Percentiles rank a stretch among this genome's conserved stretches.
These are phyloP conservation scores for Drosophila lacertosa DNA, from an alignment of 1,140 invertebrate species.

Conservation along the genomic window DNA sequence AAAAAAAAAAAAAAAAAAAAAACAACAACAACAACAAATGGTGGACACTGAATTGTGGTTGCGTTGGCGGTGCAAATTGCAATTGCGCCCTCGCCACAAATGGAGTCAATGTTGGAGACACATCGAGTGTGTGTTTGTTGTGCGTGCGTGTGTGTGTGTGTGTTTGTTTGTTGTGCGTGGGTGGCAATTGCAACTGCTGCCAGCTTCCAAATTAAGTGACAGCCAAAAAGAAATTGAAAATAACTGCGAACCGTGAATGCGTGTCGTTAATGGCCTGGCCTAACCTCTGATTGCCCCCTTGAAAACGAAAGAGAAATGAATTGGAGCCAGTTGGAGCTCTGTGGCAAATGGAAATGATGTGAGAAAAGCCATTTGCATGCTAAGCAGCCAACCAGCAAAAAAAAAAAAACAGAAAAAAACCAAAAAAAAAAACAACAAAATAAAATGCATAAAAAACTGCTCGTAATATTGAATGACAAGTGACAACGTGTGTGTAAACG, in stretches of 20 bases:
- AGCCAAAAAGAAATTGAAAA: slow-evolving; percentile 74
- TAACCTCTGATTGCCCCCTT: slow-evolving; percentile 55
- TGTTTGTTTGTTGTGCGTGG: slow-evolving; percentile 31
- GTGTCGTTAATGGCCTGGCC: slow-evolving; percentile 70
- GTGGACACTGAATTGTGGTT: slow-evolving; percentile 11
- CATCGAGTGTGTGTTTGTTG: slow-evolving; percentile 23
- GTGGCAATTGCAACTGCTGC: slow-evolving; percentile 55
- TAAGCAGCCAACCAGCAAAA: slow-evolving; percentile 11
- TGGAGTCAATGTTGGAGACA: slow-evolving; percentile 13
- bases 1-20: background rate
- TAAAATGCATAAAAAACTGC: slow-evolving; percentile 18
- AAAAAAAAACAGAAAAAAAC: slow-evolving; percentile 3
- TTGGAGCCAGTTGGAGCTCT: background rate
- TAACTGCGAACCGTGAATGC: slow-evolving; percentile 54
- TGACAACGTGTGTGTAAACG: slow-evolving; percentile 17
- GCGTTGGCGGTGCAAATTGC: slow-evolving; percentile 71
- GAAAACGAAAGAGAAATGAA: slow-evolving; percentile 68
- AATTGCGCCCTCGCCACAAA: slow-evolving; percentile 41
- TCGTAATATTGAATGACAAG: slow-evolving; percentile 26
- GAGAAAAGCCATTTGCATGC: slow-evolving; percentile 58
- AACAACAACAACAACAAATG: background rate
- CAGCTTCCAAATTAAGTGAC: slow-evolving; percentile 80
- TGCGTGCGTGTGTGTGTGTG: slow-evolving; percentile 9
- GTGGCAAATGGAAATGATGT: slow-evolving; percentile 24
- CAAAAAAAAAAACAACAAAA: slow-evolving; percentile 21